phyloP scores from a whole-genome alignment of 2,888 invertebrate species.

The Crocallis elinguaria region DNA sequence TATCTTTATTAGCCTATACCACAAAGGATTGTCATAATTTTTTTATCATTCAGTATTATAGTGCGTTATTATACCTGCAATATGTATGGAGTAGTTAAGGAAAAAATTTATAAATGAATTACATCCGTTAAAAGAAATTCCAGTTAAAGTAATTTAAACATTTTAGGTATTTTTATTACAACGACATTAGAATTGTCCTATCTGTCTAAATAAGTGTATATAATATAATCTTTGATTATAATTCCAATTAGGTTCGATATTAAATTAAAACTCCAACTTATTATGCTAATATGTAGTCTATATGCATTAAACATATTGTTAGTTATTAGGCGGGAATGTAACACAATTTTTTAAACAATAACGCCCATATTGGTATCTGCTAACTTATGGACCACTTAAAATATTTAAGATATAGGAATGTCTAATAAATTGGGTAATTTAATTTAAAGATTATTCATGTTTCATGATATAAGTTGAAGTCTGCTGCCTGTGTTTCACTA shows the following conservation, averaged over 20 bases:
- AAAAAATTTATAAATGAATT: no score
- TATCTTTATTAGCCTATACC: no score
- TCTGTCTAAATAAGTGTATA: no score
- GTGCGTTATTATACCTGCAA: no score
- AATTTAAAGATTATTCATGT: conserved; percentile 19
- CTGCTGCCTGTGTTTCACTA: no score
- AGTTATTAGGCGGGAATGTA: conserved; percentile 26
- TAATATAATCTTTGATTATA: neutral
- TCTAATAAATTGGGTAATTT: conserved; percentile 14
- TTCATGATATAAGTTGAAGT: neutral
- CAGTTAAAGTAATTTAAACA: no score
- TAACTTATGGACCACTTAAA: conserved; percentile 10
- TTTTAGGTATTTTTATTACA: no score
- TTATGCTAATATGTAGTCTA: conserved; percentile 46
- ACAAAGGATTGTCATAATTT: no score
- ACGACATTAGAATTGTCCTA: neutral
- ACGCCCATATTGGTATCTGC: conserved; percentile 17
- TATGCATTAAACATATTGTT: conserved; percentile 45
- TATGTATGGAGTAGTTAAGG: no score
- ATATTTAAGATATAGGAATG: conserved; percentile 11
- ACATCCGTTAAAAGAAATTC: no score
- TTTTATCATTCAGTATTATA: no score
- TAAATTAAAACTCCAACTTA: conserved; percentile 31
- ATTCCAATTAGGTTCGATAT: conserved; percentile 14
- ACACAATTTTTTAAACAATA: conserved; percentile 32